phyloP scores from a whole-genome alignment of 2,797 vertebrate genomes.

The Helicolenus hilgendorfi region DNA sequence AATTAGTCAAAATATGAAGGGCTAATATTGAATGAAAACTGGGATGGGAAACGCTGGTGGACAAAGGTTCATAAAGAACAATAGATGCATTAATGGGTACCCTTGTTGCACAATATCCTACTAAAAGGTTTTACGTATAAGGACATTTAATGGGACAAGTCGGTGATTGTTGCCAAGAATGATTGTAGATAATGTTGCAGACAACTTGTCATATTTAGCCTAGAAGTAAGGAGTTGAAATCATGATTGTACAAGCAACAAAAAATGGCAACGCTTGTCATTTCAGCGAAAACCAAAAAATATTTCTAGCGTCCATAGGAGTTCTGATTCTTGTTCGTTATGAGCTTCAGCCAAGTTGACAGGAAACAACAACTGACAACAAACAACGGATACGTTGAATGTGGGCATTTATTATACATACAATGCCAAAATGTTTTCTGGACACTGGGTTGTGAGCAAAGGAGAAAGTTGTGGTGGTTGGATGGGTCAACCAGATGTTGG shows the following conservation, averaged over 20 bases:
- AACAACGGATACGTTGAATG: no score
- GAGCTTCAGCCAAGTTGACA: no score
- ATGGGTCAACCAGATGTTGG: not conserved
- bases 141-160: not conserved
- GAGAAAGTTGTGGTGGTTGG: not conserved
- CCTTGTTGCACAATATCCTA: not conserved
- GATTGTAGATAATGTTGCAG: not conserved
- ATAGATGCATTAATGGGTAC: not conserved
- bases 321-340: no score
- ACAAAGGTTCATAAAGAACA: not conserved
- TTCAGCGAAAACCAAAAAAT: not conserved
- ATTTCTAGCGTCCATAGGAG: no score
- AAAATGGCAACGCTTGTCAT: not conserved
- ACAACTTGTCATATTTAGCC: not conserved
- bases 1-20: constrained; percentile 10
- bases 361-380: no score
- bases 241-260: not conserved
- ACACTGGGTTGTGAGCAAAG: not conserved
- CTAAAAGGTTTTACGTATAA: not conserved
- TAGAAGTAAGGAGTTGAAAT: not conserved
- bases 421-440: not conserved
- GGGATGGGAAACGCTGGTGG: not conserved
- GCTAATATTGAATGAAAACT: not conserved
- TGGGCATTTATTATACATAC: no score
- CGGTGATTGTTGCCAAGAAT: not conserved